Evolutionary conservation across 2,888 invertebrate species (phyloP).

Genomic region (Camptogramma bilineatum): DNA sequence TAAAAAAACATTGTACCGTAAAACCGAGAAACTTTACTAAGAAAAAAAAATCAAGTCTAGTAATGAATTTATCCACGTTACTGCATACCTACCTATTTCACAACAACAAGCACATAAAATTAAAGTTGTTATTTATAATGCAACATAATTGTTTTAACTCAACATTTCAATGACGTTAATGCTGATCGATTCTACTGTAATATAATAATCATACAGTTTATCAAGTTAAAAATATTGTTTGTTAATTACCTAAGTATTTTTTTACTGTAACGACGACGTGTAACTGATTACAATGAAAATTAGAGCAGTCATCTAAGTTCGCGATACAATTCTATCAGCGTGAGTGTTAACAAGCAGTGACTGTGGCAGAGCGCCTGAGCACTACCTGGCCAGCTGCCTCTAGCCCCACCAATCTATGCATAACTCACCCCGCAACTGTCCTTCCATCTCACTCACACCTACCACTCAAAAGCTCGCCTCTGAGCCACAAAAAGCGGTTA

Average conservation of each 20-base stretch:
- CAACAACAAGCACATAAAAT: too few species aligned
- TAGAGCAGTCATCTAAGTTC: conserved; percentile 61
- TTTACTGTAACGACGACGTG: conserved; percentile 10
- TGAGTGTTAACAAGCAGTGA: conserved; percentile 81
- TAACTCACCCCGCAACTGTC: conserved; percentile 75
- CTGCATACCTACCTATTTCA: too few species aligned
- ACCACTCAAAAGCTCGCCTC: conserved; percentile 68
- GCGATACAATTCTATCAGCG: conserved; percentile 74
- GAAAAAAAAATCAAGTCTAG: too few species aligned
- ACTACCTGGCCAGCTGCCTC: conserved; percentile 84
- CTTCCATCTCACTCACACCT: conserved; percentile 72
- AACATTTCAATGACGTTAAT: too few species aligned
- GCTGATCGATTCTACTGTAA: too few species aligned
- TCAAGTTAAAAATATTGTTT: not conserved
- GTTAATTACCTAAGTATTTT: not conserved
- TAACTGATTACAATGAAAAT: conserved; percentile 17
- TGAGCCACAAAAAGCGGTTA: conserved; percentile 83
- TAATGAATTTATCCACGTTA: too few species aligned
- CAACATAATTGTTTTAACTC: too few species aligned
- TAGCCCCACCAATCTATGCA: conserved; percentile 73
- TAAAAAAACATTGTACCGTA: too few species aligned
- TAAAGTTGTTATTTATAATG: too few species aligned
- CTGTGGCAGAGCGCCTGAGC: conserved; percentile 75
- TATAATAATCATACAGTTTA: not conserved
- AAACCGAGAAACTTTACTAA: too few species aligned